phyloP scores from a whole-genome alignment of 2,797 vertebrate species.

The Florisuga fusca region DNA sequence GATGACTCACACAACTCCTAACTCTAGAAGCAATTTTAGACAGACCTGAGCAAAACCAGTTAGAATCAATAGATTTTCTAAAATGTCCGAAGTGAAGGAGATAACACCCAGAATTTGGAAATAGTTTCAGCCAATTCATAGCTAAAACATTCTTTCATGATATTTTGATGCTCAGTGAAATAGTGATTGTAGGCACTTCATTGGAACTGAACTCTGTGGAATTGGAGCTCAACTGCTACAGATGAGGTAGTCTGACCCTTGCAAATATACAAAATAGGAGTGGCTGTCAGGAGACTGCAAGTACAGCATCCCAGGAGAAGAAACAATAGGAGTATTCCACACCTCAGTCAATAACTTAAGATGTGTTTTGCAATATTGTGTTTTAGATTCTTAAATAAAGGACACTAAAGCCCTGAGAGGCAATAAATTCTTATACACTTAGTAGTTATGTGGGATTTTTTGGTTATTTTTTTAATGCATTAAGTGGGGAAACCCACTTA shows the following conservation, averaged over 20 bases:
- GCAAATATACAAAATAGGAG: not conserved
- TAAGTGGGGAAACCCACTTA: not conserved
- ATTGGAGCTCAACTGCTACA: not conserved
- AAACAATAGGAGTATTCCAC: not conserved
- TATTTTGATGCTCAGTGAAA: not conserved
- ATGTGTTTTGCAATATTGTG: not conserved
- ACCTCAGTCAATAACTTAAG: not conserved
- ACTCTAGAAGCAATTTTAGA: not conserved
- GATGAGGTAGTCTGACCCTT: not conserved
- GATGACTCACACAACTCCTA: constrained; percentile 13
- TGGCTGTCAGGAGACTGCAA: not conserved
- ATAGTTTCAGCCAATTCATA: not conserved
- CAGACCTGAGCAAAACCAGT: not conserved
- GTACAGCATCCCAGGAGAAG: not conserved
- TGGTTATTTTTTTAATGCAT: not conserved
- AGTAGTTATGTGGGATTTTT: not conserved
- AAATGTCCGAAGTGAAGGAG: not conserved
- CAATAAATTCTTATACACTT: not conserved
- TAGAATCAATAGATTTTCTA: not conserved
- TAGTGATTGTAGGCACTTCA: not conserved
- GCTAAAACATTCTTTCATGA: not conserved
- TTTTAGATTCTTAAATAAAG: not conserved
- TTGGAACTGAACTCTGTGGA: not conserved
- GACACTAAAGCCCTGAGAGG: not conserved
- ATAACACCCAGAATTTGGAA: not conserved